phyloP scores from a whole-genome alignment of 2,797 vertebrate genomes.

The Gobio occitaniae region DNA sequence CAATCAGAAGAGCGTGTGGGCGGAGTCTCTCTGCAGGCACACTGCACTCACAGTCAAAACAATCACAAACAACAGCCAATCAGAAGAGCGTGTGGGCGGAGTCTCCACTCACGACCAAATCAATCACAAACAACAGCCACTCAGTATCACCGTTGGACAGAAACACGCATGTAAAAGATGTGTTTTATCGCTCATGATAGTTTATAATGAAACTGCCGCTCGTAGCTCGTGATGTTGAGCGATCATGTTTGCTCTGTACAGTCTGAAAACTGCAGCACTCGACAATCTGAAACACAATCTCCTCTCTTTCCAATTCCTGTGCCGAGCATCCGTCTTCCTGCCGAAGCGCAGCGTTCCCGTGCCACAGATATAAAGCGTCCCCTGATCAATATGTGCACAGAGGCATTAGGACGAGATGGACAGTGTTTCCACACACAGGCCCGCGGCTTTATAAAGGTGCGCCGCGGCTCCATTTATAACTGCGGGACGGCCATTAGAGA shows the following conservation, averaged over 20 bases:
- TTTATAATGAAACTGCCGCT: neutral
- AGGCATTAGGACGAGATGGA: constrained; percentile 51
- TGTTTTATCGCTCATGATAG: no score
- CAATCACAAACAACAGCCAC: no score
- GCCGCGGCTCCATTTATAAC: constrained; percentile 53
- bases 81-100: no score
- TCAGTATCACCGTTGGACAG: neutral
- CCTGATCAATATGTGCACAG: neutral
- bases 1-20: no score
- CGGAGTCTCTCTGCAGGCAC: no score
- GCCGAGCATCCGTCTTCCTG: constrained; percentile 45
- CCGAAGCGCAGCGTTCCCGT: constrained; percentile 7
- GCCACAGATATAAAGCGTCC: constrained; percentile 13
- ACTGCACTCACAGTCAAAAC: no score
- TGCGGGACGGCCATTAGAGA: constrained; percentile 48
- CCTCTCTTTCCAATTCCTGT: constrained; percentile 49
- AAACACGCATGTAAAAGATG: neutral
- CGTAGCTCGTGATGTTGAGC: neutral
- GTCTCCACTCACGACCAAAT: no score
- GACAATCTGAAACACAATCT: constrained; percentile 28
- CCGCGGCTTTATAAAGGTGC: constrained; percentile 49
- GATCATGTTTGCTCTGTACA: neutral
- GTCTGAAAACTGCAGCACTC: neutral
- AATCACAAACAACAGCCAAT: no score
- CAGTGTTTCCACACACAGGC: constrained; percentile 48